Evolutionary conservation across 2,797 vertebrate species (phyloP), one percentile per base, ranked within the genome.

Genomic region (Harpagifer antarcticus): DNA sequence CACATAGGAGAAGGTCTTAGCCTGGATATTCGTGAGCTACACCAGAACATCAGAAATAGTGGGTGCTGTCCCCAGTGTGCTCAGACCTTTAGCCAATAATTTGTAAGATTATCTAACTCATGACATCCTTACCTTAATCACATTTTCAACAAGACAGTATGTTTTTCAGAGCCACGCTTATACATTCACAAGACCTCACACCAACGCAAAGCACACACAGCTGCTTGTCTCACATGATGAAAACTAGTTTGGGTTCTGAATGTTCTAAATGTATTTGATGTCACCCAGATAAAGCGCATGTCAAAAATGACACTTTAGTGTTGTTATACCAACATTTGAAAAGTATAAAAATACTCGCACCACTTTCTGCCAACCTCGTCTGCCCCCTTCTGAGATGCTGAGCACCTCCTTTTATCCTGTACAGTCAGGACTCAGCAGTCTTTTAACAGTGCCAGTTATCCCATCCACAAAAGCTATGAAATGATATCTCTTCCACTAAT

Each of bases 281-380:
- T 75, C 68, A 68, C 16, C 53, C 10, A 68, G 44, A 79, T 64
- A 9, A 81, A 81, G 61, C 40, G 47, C 19, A 15, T 12, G 27
- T 48, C 54, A 55, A 17, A 62, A 17, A 45, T 66, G 72, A 31
- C 61, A 65, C 9, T 54, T 55, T 45, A 58, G 1, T 56, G 76
- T 64, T 68, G 68, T 69, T 23, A 27, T 27, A 10, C 2, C 15
- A 43, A 59, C 43, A 53, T 62, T 61, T 72, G 44, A 66, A 49
- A 45, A 72, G 60, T 56, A 47, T 66, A 78, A 83, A 87, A 67
- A 77, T 80, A 82, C 14, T 64, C 63, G 0, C 19, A 23, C 4
- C 19, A 68, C n/a, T 58, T 77, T 52, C 60, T 68, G 49, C 55
- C 48, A 58, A 61, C 66, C 68, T 43, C 2, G n/a, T 72, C 74